Evolutionary conservation across 2,888 invertebrate genomes (phyloP), one percentile per base, ranked within the genome.

Genomic region (Heliconius sara): DNA sequence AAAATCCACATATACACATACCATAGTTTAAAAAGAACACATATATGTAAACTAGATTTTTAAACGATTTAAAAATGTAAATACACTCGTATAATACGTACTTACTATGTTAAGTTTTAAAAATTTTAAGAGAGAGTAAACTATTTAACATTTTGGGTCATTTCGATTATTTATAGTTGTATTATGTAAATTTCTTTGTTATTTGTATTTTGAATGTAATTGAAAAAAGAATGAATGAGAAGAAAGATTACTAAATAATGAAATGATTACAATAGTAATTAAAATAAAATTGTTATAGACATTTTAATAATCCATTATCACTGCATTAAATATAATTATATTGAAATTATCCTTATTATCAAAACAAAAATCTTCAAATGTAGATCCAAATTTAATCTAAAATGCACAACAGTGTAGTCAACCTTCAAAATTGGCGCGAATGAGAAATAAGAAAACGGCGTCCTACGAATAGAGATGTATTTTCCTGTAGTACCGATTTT

Each of bases 111-210:
- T 25, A 70, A 43, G 16, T 25, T 70, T 70, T 39, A n/a, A 68
- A 39, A 25, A 25, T 70, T 70, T 43, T 39, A n/a, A n/a, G 43
- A 25, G 43, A 43, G 34, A 70, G 43, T 43, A 43, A 39, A 70
- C 43, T 5, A 70, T 47, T 70, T 70, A 47, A 43, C 70, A 47
- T 70, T 19, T 27, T n/a, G 25, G 70, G 43, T 70, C 43, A 47
- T 47, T 19, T 43, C 25, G 43, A 47, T 70, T 70, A 70, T 47
- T 13, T 47, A 70, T 27, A n/a, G 70, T 47, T 47, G 39, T 47
- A 70, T 43, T 70, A 70, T 70, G 68, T 43, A 43, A 43, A 70
- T 43, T n/a, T n/a, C 13, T n/a, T 10, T 25, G 12, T 68, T 68
- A n/a, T n/a, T 57, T 6, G 39, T n/a, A 43, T 70, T 25, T 34